These are phyloP conservation scores for Meloidogyne floridensis DNA, from an alignment of 1,140 invertebrate species.

Conservation along the genomic window DNA sequence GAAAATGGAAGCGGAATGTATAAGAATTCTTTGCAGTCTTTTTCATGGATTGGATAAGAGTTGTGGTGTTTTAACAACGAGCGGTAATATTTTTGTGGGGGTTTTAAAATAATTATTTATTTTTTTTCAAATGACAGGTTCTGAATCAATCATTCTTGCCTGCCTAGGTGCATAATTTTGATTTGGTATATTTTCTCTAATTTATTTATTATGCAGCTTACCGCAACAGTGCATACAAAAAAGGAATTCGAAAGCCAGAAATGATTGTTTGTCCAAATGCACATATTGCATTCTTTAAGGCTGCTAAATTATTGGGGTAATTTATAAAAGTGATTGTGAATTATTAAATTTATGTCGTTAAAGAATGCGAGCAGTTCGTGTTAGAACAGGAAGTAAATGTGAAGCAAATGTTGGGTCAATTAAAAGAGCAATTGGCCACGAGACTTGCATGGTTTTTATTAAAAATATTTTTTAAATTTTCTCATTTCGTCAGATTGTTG, in stretches of 20 bases:
- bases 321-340: not conserved
- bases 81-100: constrained; percentile 28
- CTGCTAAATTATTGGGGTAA: constrained; percentile 79
- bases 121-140: not conserved
- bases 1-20: constrained; percentile 97
- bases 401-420: constrained; percentile 79
- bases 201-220: constrained; percentile 79
- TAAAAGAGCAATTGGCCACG: constrained; percentile 78
- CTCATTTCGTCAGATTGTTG: constrained; percentile 70
- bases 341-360: not conserved
- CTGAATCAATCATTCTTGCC: constrained; percentile 59
- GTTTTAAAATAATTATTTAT: not conserved
- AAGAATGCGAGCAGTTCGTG: constrained; percentile 76
- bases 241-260: constrained; percentile 83
- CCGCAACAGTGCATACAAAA: constrained; percentile 79
- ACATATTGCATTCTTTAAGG: constrained; percentile 95
- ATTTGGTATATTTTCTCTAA: constrained; percentile 72
- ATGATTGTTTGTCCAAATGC: constrained; percentile 86
- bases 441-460: constrained; percentile 80
- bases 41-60: constrained; percentile 82
- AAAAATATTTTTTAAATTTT: not conserved
- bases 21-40: constrained; percentile 81
- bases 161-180: constrained; percentile 47
- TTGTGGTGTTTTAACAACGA: constrained; percentile 80
- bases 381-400: constrained; percentile 75